phyloP scores from a whole-genome alignment of 2,797 vertebrate genomes.

The Benthosema pterotum region DNA sequence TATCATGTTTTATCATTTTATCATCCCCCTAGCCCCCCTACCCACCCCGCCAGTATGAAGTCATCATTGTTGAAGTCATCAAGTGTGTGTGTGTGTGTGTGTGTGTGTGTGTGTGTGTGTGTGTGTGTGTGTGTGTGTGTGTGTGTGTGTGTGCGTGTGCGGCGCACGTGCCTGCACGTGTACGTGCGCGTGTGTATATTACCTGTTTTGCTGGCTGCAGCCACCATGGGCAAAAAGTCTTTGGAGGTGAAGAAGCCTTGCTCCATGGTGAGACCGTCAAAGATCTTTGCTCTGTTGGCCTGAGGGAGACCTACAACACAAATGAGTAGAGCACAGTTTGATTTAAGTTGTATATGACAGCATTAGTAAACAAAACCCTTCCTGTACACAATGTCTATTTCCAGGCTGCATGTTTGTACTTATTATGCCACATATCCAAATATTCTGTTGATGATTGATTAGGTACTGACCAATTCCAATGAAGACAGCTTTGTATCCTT shows the following conservation, averaged over 20 bases:
- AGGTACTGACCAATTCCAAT: conserved; percentile 90
- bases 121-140: background rate
- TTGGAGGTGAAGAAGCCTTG: conserved; percentile 96
- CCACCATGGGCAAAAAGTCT: conserved; percentile 92
- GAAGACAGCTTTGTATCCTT: conserved; percentile 87
- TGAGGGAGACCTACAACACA: conserved; percentile 87
- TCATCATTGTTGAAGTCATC: no score
- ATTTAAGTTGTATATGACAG: no score
- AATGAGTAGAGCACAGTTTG: no score
- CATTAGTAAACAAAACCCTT: no score
- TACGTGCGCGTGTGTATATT: conserved; percentile 3
- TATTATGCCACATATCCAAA: background rate
- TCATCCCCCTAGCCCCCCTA: no score
- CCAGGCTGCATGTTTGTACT: no score
- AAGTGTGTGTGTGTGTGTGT: no score
- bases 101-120: no score
- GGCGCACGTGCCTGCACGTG: no score
- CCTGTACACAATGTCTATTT: no score
- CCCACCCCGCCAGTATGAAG: no score
- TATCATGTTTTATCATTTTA: no score
- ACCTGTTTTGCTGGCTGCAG: conserved; percentile 94
- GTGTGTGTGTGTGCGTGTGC: background rate
- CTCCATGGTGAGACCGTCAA: conserved; percentile 82
- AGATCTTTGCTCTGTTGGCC: conserved; percentile 87
- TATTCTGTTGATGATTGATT: background rate